Base-by-base conservation (phyloP, 2,113 vertebrate species). In the Microtus pennsylvanicus region DNA sequence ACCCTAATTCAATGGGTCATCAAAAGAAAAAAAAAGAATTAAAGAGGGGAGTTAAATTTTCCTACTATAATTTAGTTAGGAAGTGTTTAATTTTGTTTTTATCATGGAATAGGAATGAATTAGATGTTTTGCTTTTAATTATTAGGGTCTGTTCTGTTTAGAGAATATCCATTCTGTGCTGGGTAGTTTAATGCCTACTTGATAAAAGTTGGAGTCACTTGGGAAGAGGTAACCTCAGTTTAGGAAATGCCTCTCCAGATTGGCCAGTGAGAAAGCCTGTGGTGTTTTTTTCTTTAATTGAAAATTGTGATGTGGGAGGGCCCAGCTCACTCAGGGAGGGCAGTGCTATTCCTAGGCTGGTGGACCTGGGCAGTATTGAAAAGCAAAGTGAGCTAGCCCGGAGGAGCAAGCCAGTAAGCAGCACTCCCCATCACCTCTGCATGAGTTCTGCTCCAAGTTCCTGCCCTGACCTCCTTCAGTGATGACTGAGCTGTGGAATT, bases 41-140 rank as follows among this genome's bases (percentile, higher is more conserved):
- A 78, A 55, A 61, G 1, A 24, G 22, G 22, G 55, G 65, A 35
- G 4, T 42, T 45, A 30, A 94, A 52, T 38, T 65, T 92, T 92
- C 42, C 58, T 90, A 47, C 45, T 74, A 8, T 82, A 52, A 92
- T 90, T 90, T 94, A 87, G 65, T 90, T 91, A 86, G 55, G 35
- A 12, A 8, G 19, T 22, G 12, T 67, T 61, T 61, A 45, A 19
- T 13, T 42, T 67, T 30, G 17, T 52, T 69, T 7, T 47, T 38
- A 67, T 89, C 81, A 75, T 63, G 52, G 6, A 95, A 61, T 91
- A 10, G 55, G 67, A 88, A 6, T 22, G 38, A 88, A 90, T 77
- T 81, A 21, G 30, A 69, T 89, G 77, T 63, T 86, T 95, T 90
- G 65, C 52, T 80, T 95, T 91, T 93, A 91, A 21, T 88, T 61